Percentiles rank a stretch among this genome's conserved stretches.
Evolutionary conservation across 2,888 invertebrate species (phyloP).

Genomic region (Spilosoma lubricipeda): DNA sequence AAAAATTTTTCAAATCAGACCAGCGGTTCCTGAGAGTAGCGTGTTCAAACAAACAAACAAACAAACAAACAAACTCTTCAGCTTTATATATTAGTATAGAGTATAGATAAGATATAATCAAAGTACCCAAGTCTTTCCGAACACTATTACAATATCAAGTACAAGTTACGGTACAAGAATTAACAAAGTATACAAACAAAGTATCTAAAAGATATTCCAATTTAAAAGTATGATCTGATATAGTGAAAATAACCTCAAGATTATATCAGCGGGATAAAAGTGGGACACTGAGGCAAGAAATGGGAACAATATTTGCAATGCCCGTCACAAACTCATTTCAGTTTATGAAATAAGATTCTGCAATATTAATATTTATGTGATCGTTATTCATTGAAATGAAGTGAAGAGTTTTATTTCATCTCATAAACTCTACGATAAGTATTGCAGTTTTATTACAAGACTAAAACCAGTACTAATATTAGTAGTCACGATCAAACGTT

Average conservation of each 20-base stretch:
- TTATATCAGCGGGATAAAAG: constrained; percentile 11
- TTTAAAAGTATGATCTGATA: constrained; percentile 2
- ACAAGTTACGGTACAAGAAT: neutral
- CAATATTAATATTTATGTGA: constrained; percentile 16
- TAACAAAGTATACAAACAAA: neutral
- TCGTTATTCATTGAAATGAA: constrained; percentile 15
- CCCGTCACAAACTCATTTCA: constrained; percentile 24
- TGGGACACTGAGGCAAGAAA: constrained; percentile 13
- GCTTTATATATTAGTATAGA: no score
- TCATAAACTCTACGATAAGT: neutral
- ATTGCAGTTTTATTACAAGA: neutral
- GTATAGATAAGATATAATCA: neutral
- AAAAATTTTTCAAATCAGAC: no score
- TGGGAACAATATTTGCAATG: constrained; percentile 21
- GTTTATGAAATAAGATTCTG: constrained; percentile 23
- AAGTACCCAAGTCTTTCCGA: neutral
- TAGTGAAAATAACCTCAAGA: constrained; percentile 13
- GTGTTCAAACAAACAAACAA: no score
- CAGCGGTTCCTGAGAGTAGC: no score
- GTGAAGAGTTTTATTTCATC: constrained; percentile 2
- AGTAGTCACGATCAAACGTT: neutral
- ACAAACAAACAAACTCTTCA: no score
- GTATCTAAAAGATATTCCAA: neutral
- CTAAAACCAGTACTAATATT: neutral
- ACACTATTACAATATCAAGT: neutral